Conservation (phyloP, 2,797 vertebrate genomes). For the Bradypodion ventrale region DNA sequence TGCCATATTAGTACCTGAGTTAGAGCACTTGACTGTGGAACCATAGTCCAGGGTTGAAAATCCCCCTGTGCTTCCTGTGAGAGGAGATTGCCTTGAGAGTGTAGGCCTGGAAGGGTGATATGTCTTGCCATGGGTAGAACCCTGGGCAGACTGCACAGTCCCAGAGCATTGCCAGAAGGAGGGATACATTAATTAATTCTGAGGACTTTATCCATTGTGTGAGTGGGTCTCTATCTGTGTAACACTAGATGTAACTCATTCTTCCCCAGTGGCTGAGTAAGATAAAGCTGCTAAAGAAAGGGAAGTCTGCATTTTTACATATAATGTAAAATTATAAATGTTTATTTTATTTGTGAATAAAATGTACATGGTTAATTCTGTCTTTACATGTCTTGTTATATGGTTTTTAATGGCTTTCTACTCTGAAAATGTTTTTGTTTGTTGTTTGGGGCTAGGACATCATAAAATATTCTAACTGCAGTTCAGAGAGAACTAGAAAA, state of each 20-base stretch:
- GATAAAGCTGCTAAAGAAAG: constrained; percentile 19
- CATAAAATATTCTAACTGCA: constrained; percentile 31
- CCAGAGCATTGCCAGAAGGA: too few species aligned
- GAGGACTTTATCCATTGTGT: background rate
- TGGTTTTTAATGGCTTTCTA: constrained; percentile 10
- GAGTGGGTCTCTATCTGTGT: background rate
- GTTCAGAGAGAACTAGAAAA: constrained; percentile 43
- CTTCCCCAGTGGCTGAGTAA: constrained; percentile 37
- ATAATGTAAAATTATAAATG: background rate
- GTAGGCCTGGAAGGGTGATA: too few species aligned
- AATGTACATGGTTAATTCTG: background rate
- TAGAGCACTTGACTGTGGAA: background rate
- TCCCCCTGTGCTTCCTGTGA: too few species aligned
- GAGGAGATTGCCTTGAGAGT: too few species aligned
- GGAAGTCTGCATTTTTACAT: constrained; percentile 19
- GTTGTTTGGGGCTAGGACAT: constrained; percentile 24
- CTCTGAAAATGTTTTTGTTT: constrained; percentile 14
- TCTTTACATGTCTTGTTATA: background rate
- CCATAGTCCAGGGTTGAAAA: too few species aligned
- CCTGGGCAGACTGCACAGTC: too few species aligned
- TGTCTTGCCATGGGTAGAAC: too few species aligned
- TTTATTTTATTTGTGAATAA: background rate
- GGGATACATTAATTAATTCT: too few species aligned
- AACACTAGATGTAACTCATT: background rate
- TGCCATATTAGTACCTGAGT: background rate